Evolutionary conservation across 1,140 invertebrate genomes (phyloP).

Genomic region (Ylistrum balloti): DNA sequence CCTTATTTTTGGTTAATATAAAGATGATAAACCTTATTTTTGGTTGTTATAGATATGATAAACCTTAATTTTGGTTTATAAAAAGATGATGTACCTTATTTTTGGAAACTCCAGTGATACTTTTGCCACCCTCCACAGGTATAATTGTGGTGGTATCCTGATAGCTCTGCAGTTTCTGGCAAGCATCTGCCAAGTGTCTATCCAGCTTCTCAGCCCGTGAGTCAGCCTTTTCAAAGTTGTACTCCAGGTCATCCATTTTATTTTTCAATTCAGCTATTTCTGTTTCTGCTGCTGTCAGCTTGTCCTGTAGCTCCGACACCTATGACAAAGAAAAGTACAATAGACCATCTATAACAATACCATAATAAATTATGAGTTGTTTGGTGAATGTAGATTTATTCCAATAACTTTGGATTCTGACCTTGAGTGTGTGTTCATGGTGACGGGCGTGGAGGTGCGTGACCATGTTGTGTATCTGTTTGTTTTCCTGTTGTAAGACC

Average conservation of each 20-base stretch:
- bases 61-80: too few species aligned
- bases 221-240: constrained; percentile 93
- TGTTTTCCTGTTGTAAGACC: constrained; percentile 95
- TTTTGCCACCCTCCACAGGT: constrained; percentile 73
- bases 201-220: constrained; percentile 94
- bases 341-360: too few species aligned
- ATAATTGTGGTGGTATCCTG: constrained; percentile 80
- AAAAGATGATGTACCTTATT: constrained; percentile 71
- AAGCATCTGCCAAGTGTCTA: constrained; percentile 86
- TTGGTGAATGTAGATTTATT: too few species aligned
- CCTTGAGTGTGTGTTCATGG: constrained; percentile 94
- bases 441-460: constrained; percentile 96
- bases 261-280: constrained; percentile 97
- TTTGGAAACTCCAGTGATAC: constrained; percentile 75
- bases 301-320: constrained; percentile 95
- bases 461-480: constrained; percentile 94
- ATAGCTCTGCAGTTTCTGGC: constrained; percentile 89
- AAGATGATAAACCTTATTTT: too few species aligned
- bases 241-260: constrained; percentile 97
- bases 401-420: constrained; percentile 74
- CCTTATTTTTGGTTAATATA: too few species aligned
- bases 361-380: background rate
- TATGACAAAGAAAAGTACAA: too few species aligned
- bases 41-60: too few species aligned
- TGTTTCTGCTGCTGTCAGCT: constrained; percentile 94